phyloP scores from a whole-genome alignment of 2,797 vertebrate genomes.

The Heterohyrax brucei region DNA sequence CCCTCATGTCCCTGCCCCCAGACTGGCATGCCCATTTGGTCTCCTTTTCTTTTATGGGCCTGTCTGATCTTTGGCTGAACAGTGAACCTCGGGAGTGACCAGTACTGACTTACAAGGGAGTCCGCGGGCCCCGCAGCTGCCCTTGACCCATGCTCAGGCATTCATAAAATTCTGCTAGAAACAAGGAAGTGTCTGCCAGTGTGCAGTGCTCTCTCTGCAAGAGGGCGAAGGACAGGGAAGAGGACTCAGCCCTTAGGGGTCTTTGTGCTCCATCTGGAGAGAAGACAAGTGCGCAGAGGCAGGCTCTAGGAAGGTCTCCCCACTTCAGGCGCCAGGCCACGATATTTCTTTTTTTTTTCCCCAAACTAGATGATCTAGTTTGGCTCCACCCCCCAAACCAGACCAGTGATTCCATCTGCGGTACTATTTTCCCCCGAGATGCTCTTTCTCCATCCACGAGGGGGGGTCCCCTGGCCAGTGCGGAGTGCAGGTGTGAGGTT shows the following conservation, averaged over 20 bases:
- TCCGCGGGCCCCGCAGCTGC: too few relatives aligned
- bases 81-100: too few relatives aligned
- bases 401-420: not conserved
- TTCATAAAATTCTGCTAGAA: not conserved
- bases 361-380: not conserved
- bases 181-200: not conserved
- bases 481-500: not conserved
- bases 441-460: not conserved
- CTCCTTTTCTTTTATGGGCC: too few relatives aligned
- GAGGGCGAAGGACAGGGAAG: not conserved
- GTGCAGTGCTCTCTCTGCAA: not conserved
- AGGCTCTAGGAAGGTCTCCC: not conserved
- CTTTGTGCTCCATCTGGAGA: not conserved
- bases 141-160: not conserved
- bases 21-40: too few relatives aligned
- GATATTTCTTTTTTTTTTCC: not conserved
- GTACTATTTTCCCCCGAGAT: not conserved
- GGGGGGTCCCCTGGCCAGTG: not conserved
- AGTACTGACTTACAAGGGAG: too few relatives aligned
- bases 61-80: too few relatives aligned
- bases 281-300: not conserved
- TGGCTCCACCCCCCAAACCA: not conserved
- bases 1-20: too few relatives aligned
- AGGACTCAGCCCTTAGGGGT: not conserved
- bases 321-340: not conserved